phyloP scores from a whole-genome alignment of 2,888 invertebrate species.

The Micoletzkya japonica region DNA sequence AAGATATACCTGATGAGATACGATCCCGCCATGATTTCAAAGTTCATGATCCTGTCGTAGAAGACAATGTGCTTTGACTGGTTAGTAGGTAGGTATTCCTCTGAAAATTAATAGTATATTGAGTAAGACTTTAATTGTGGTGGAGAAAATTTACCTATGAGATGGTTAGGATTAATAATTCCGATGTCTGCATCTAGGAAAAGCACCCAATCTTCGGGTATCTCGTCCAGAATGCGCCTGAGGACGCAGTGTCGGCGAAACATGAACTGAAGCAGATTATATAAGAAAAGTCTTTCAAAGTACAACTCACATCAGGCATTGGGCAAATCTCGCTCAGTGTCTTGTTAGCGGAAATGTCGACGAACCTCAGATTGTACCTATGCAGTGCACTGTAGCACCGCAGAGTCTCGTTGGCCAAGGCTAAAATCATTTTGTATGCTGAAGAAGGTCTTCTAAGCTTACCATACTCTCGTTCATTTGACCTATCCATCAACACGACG shows the following conservation, averaged over 20 bases:
- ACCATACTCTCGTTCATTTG: conserved; percentile 27
- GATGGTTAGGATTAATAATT: conserved; percentile 46
- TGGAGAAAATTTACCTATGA: conserved; percentile 5
- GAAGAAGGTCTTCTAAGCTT: background rate
- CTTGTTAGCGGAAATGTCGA: conserved; percentile 5
- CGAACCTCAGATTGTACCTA: conserved; percentile 6
- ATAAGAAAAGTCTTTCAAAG: background rate
- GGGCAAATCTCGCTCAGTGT: background rate
- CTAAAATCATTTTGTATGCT: background rate
- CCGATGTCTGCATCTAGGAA: conserved; percentile 53
- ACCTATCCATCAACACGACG: conserved; percentile 19
- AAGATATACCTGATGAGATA: conserved; percentile 41
- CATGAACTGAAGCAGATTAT: conserved; percentile 23
- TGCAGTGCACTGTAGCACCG: conserved; percentile 19
- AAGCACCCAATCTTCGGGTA: conserved; percentile 31
- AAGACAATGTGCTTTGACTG: conserved; percentile 45
- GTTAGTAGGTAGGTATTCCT: conserved; percentile 25
- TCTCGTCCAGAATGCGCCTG: conserved; percentile 1
- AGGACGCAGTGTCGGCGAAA: conserved; percentile 26
- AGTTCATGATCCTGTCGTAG: conserved; percentile 59
- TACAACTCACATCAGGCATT: conserved; percentile 23
- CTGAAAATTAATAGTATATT: conserved; percentile 1
- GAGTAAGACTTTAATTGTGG: background rate
- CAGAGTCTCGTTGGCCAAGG: conserved; percentile 5
- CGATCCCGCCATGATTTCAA: conserved; percentile 59